Evolutionary conservation across 2,113 vertebrate species (phyloP).

Genomic region (Tyto alba): DNA sequence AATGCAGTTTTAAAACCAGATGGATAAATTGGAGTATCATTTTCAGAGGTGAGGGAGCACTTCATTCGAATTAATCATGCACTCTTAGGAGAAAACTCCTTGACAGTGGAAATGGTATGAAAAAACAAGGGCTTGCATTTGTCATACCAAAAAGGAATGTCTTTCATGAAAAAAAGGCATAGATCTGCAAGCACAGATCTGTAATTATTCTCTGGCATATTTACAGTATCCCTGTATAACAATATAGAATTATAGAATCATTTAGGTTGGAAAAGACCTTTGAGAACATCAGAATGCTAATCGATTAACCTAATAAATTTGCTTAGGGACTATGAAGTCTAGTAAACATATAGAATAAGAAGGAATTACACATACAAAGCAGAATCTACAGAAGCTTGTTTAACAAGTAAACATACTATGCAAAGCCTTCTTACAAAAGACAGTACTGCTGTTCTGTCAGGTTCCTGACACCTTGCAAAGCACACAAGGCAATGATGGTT

Average conservation of each 20-base stretch:
- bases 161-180: background rate
- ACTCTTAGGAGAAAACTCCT: background rate
- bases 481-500: background rate
- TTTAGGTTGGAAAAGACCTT: background rate
- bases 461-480: background rate
- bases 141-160: background rate
- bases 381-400: background rate
- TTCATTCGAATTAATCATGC: background rate
- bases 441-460: background rate
- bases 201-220: background rate
- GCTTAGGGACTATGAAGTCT: background rate
- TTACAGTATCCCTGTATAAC: background rate
- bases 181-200: background rate
- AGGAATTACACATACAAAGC: background rate
- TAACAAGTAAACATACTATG: background rate
- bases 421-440: background rate
- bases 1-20: background rate
- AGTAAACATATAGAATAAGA: background rate
- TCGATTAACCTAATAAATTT: accelerated
- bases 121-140: background rate
- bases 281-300: background rate
- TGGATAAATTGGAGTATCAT: background rate
- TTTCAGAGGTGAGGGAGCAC: background rate
- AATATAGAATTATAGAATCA: background rate
- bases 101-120: background rate